Base-by-base conservation (phyloP, 2,113 vertebrate species). In the Hippocampus zosterae region DNA sequence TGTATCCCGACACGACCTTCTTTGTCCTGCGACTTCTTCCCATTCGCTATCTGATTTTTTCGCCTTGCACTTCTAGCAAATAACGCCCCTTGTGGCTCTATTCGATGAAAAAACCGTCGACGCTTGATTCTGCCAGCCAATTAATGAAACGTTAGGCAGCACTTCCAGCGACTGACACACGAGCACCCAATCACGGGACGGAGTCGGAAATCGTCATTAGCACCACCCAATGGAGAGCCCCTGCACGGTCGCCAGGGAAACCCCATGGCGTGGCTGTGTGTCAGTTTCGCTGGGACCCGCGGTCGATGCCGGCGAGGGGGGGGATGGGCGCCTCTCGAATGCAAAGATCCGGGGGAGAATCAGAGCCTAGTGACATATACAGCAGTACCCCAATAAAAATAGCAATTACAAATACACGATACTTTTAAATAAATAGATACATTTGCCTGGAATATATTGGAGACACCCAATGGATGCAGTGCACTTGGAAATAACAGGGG, bases 241-340 rank as follows among this genome's bases (percentile, higher is more conserved):
- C 93, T 96, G 94, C 93, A 88, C 87, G 87, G 90, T 90, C 87
- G 89, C 80, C 84, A 65, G 89, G 94, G 93, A 94, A 95, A 94
- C 95, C 95, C 95, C 93, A 94, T 93, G 89, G 88, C 88, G 89
- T 92, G 94, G 94, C 93, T 94, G 93, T 93, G 94, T 95, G 95
- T 96, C 95, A 95, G 94, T 90, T 91, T 91, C 85, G 88, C 79
- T 92, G 86, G 86, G 88, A 87, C 93, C 94, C 91, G 93, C 90
- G 92, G 88, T 93, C 81, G 90, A 89, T 89, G 93, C 94, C 94
- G 92, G 95, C 84, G 90, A 92, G 89, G 93, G 92, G 23, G 23
- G 93, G 94, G 95, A 94, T 95, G 94, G 92, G 94, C 91, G 88
- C 91, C 73, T 88, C 87, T 86, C 86, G 81, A 92, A 85, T 84